Percentiles rank a stretch among this genome's conserved stretches.
Evolutionary conservation across 2,888 invertebrate species (phyloP).

Genomic region (Drosophila sordidula): DNA sequence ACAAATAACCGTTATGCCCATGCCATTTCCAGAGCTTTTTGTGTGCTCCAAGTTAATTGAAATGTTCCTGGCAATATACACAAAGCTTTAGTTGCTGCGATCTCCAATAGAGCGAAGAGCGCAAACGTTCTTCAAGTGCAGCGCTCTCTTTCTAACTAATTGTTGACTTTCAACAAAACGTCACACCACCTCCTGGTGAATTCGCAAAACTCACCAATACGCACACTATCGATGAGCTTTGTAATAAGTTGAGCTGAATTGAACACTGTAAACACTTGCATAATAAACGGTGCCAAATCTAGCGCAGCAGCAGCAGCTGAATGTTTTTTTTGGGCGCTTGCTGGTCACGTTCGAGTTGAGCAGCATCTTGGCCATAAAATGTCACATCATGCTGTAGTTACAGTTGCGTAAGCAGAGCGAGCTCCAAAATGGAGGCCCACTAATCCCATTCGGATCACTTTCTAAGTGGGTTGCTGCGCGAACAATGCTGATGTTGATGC

Average conservation of each 20-base stretch:
- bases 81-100: neutral
- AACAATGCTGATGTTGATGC: neutral
- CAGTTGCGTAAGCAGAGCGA: constrained; percentile 43
- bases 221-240: constrained; percentile 6
- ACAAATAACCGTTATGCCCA: constrained; percentile 39
- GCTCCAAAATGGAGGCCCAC: constrained; percentile 31
- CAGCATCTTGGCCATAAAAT: constrained; percentile 29
- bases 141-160: no score
- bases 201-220: constrained; percentile 6
- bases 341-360: constrained; percentile 43
- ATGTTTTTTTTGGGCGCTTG: constrained; percentile 8
- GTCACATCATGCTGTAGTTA: constrained; percentile 45
- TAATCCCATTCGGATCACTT: constrained; percentile 74
- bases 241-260: neutral
- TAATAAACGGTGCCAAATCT: constrained; percentile 33
- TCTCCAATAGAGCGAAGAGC: neutral
- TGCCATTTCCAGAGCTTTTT: constrained; percentile 37
- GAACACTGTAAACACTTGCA: constrained; percentile 25
- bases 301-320: constrained; percentile 16
- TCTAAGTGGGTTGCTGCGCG: constrained; percentile 51
- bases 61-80: constrained; percentile 4
- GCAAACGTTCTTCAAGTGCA: no score
- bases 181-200: constrained; percentile 5
- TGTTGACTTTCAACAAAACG: neutral
- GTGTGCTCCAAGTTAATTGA: constrained; percentile 33